These are phyloP conservation scores for Crepidodera aurea DNA, from an alignment of 2,888 invertebrate genomes.

Conservation along the genomic window DNA sequence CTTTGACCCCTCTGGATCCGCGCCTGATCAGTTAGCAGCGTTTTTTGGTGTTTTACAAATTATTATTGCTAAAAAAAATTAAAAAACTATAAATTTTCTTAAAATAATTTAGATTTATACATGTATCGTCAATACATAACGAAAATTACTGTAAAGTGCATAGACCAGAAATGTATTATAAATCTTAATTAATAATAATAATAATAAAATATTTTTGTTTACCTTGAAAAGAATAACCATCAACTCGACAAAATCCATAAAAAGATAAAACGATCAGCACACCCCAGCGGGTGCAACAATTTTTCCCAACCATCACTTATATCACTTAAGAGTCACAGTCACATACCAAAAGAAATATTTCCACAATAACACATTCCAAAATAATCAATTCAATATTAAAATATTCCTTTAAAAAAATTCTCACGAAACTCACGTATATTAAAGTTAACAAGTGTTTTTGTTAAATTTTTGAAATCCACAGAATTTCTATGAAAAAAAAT, in stretches of 20 bases:
- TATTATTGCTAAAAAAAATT: no score
- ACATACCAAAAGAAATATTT: slow-evolving; percentile 8
- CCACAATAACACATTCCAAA: neutral
- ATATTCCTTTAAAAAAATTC: neutral
- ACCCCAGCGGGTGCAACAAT: slow-evolving; percentile 2
- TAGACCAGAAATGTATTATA: no score
- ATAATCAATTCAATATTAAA: neutral
- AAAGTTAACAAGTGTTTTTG: slow-evolving; percentile 50
- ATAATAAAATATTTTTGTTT: slow-evolving; percentile 2
- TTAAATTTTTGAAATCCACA: neutral
- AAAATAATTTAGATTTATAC: no score
- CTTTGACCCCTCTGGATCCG: no score
- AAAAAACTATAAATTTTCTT: no score
- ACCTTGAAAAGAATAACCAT: slow-evolving; percentile 18
- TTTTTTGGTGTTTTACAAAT: no score
- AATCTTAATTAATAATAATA: no score
- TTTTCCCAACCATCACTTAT: slow-evolving; percentile 13
- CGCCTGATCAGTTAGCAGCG: no score
- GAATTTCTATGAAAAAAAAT: no score
- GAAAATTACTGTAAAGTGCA: no score
- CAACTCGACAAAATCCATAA: neutral
- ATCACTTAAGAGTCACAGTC: slow-evolving; percentile 9
- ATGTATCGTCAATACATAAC: no score
- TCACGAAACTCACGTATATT: slow-evolving; percentile 43
- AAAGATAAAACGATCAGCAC: neutral